Evolutionary conservation across 2,888 invertebrate species (phyloP), one percentile per base, ranked within the genome.

Genomic region (Embidobia sp.): DNA sequence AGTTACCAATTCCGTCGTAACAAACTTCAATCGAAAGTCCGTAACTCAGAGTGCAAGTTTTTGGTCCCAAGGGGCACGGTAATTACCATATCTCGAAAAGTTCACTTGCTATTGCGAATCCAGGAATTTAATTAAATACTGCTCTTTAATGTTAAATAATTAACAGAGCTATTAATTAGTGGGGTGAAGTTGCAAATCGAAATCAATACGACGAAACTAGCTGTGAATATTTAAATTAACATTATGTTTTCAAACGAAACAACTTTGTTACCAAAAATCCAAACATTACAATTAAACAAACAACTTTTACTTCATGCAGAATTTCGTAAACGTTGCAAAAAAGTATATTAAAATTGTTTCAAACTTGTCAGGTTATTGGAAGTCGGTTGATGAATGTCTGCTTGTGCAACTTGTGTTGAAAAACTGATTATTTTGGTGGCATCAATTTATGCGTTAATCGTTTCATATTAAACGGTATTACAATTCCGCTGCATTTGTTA

Each of bases 231-330:
- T 26, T n/a, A 44, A 26, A 26, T 3, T 44, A n/a, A n/a, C n/a
- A n/a, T n/a, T n/a, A 11, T 27, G 22, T 22, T 27, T 29, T 27
- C 3, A 46, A 46, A 46, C 8, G 27, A 27, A 8, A 22, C 22
- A 51, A 19, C n/a, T 33, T 33, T 4, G 6, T 51, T 13, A 51
- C 33, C 22, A 51, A 13, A 7, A 33, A 59, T 22, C n/a, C 59
- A 44, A 44, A 59, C 59, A 59, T 15, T 59, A 59, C 44, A 59
- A 44, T 59, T 31, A 15, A 49, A 44, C 37, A 13, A 53, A 44
- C 26, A 35, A 37, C 8, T 22, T 35, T 37, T 31, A 31, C 44
- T 44, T 46, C 59, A 59, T 59, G 59, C 59, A 59, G 6, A 59
- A 42, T 16, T 40, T 10, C 33, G 29, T 10, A 13, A 44, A 55